Evolutionary conservation across 2,113 vertebrate species (phyloP).

Genomic region (Nanger granti): DNA sequence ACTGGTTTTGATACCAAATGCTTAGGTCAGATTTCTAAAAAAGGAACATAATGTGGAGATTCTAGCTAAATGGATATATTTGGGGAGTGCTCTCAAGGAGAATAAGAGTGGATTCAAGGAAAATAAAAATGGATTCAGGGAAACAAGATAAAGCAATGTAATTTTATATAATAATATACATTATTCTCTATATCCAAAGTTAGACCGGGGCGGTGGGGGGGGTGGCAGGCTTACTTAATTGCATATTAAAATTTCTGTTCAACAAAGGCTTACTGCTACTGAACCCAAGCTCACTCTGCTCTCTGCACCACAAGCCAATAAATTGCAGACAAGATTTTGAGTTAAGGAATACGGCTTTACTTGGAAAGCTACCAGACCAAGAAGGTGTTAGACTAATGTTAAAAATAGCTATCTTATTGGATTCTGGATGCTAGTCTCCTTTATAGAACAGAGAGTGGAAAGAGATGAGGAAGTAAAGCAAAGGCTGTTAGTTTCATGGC

Average conservation of each 20-base stretch:
- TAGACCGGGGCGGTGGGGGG: background rate
- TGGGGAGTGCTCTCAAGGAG: background rate
- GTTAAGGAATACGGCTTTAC: background rate
- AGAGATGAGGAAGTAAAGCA: background rate
- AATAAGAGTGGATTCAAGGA: background rate
- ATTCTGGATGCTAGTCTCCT: background rate
- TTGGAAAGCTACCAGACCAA: background rate
- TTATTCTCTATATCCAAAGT: background rate
- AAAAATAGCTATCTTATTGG: background rate
- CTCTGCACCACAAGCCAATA: background rate
- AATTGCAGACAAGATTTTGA: background rate
- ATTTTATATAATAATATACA: background rate
- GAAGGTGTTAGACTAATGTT: background rate
- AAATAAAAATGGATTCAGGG: background rate
- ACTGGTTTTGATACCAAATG: background rate
- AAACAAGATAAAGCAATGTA: background rate
- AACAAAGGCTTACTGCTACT: background rate
- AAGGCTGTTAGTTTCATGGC: background rate
- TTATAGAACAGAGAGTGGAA: background rate
- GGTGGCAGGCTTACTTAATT: background rate
- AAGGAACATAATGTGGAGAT: background rate
- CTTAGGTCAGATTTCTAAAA: background rate
- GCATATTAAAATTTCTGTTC: background rate
- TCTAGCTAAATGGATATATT: background rate
- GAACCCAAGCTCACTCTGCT: background rate